Percentiles rank a stretch among this genome's conserved stretches.
Evolutionary conservation across 1,140 invertebrate genomes (phyloP).

Genomic region (Sogatella furcifera): DNA sequence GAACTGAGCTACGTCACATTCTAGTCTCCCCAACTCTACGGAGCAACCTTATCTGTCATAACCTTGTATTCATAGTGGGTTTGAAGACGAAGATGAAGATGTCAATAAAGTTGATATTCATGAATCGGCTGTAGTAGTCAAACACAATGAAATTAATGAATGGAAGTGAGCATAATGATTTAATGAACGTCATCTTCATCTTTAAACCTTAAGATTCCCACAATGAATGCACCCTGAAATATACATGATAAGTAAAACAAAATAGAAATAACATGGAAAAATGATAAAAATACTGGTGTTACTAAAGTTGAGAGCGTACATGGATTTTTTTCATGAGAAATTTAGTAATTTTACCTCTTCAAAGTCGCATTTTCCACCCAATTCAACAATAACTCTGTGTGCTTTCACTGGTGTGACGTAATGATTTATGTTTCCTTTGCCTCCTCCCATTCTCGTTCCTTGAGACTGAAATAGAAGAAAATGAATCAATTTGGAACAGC

Average conservation of each 20-base stretch:
- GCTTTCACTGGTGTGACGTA: slow-evolving; percentile 89
- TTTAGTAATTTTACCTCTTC: slow-evolving; percentile 49
- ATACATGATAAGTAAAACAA: background rate
- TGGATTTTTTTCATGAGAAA: background rate
- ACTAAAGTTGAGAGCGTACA: slow-evolving; percentile 12
- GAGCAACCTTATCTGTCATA: too few relatives aligned
- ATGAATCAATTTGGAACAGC: background rate
- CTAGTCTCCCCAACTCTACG: too few relatives aligned
- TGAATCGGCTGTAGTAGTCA: too few relatives aligned
- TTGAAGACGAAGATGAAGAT: too few relatives aligned
- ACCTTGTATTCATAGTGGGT: too few relatives aligned
- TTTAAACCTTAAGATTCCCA: too few relatives aligned
- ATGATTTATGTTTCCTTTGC: slow-evolving; percentile 91
- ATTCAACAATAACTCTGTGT: slow-evolving; percentile 87
- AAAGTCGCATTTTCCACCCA: slow-evolving; percentile 84
- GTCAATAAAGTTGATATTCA: too few relatives aligned
- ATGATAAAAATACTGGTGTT: background rate
- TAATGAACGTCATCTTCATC: too few relatives aligned
- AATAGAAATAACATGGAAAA: background rate
- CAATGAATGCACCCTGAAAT: too few relatives aligned
- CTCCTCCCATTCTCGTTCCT: slow-evolving; percentile 89
- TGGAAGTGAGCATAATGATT: too few relatives aligned
- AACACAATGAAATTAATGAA: too few relatives aligned
- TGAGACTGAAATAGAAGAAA: slow-evolving; percentile 43
- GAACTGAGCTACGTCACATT: too few relatives aligned